Base-by-base conservation (phyloP, 2,797 vertebrate genomes). In the Notolabrus celidotus region DNA sequence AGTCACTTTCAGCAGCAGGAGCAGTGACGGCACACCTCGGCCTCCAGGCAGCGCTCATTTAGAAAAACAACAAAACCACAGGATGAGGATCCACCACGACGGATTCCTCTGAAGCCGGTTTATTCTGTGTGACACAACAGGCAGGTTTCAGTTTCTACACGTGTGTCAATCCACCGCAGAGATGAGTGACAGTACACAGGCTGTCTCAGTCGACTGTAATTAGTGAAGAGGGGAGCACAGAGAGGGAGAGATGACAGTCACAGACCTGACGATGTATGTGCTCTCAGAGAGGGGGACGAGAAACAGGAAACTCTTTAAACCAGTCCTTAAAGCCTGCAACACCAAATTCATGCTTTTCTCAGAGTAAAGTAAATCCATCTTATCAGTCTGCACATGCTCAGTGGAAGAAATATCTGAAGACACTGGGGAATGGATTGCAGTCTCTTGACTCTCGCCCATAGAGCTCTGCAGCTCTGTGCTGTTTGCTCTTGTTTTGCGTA, bases 71-170 rank as follows among this genome's bases (percentile, higher is more conserved):
- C 22, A 23, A 8, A 27, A 58, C 33, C 45, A 7, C 20, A 56
- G 12, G 36, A 67, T 11, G 11, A 2, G 11, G n/a, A 41, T 1
- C 38, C 49, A 23, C 65, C 5, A 15, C 10, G 27, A 50, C 58
- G 23, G 7, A 11, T 12, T 16, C 25, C 5, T 46, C 49, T 51
- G 55, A 53, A 50, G 42, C 47, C 19, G 66, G 15, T 64, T 41
- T 51, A 43, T 60, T 63, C 63, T 25, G 29, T 43, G 29, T 9
- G 45, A 64, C 52, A 52, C 39, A 27, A 61, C 42, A 38, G 25
- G 61, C 5, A 20, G 11, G 20, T 46, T 62, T 72, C 25, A 31
- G 51, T 47, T 34, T 54, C 9, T 12, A 22, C 53, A 41, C 15
- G n/a, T 31, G 57, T 23, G 17, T 43, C 34, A 7, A 1, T 41